Evolutionary conservation across 92 coral and sea anemone species (phyloP).

Genomic region (Desmophyllum pertusum): DNA sequence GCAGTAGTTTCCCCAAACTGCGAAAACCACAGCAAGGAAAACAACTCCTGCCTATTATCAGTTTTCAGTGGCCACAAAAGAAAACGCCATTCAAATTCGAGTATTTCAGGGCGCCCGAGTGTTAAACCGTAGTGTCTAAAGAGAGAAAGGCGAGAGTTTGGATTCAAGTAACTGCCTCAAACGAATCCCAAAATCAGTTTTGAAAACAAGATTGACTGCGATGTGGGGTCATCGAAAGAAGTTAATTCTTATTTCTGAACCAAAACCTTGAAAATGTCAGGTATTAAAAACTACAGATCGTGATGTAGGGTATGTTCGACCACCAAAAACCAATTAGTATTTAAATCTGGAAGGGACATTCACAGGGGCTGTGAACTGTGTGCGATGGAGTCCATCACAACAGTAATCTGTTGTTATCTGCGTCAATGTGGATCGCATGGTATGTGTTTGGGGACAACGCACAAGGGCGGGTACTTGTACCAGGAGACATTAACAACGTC

Average conservation of each 20-base stretch:
- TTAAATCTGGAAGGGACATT: conserved; percentile 70
- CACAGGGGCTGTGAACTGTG: conserved; percentile 75
- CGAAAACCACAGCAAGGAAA: not conserved
- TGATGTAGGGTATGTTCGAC: no score
- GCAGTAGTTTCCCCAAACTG: not conserved
- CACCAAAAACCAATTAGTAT: conserved; percentile 62
- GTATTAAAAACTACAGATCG: not conserved
- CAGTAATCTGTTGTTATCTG: conserved; percentile 75
- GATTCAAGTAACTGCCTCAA: not conserved
- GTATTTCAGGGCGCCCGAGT: not conserved
- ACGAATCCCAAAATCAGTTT: not conserved
- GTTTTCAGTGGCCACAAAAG: not conserved
- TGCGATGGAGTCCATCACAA: conserved; percentile 76
- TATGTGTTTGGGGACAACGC: conserved; percentile 83
- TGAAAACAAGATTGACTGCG: not conserved
- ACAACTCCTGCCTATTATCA: not conserved
- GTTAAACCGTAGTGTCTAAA: conserved; percentile 66
- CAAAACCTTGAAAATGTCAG: not conserved
- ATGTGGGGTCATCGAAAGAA: not conserved
- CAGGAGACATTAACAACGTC: conserved; percentile 58
- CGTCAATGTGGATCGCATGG: conserved; percentile 88
- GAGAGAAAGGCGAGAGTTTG: conserved; percentile 53
- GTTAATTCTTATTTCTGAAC: not conserved
- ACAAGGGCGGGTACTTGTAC: conserved; percentile 53
- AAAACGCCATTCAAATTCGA: not conserved